Percentiles rank a stretch among this genome's conserved stretches.
These are phyloP conservation scores for Cylas formicarius DNA, from an alignment of 1,140 invertebrate genomes.

Conservation along the genomic window DNA sequence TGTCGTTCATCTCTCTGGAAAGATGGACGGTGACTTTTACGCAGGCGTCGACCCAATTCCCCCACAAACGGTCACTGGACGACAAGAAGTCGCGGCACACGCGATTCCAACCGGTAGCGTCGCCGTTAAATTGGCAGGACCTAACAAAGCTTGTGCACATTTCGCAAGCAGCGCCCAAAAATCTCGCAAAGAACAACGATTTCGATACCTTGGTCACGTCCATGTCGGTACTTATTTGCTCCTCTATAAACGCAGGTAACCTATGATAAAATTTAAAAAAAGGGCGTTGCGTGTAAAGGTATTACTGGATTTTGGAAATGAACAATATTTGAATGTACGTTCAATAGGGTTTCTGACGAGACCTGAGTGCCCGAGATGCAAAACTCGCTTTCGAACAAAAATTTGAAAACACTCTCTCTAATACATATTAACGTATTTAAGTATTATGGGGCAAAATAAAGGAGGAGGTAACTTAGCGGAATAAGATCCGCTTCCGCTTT, in stretches of 20 bases:
- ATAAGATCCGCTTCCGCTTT: too few relatives aligned
- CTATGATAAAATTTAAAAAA: constrained; percentile 14
- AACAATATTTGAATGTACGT: not conserved
- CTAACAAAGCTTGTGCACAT: constrained; percentile 59
- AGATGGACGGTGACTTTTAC: constrained; percentile 37
- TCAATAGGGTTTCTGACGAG: too few relatives aligned
- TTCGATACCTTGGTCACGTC: constrained; percentile 25
- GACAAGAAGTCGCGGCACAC: constrained; percentile 54
- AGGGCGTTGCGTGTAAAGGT: not conserved
- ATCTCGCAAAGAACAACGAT: constrained; percentile 48
- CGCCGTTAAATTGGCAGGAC: constrained; percentile 53
- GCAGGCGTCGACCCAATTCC: constrained; percentile 51
- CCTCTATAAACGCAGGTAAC: constrained; percentile 21
- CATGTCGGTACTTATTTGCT: constrained; percentile 17
- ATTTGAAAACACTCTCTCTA: too few relatives aligned
- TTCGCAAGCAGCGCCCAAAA: constrained; percentile 53
- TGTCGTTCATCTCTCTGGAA: constrained; percentile 13
- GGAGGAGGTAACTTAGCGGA: too few relatives aligned
- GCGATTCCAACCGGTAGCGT: constrained; percentile 52
- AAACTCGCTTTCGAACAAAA: too few relatives aligned
- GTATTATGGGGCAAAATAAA: too few relatives aligned
- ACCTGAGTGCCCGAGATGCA: too few relatives aligned
- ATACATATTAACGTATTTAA: too few relatives aligned
- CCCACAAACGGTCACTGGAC: constrained; percentile 55
- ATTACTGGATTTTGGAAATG: not conserved